Evolutionary conservation across 2,113 vertebrate genomes (phyloP), one percentile per base, ranked within the genome.

Genomic region (Phalacrocorax pelagicus): DNA sequence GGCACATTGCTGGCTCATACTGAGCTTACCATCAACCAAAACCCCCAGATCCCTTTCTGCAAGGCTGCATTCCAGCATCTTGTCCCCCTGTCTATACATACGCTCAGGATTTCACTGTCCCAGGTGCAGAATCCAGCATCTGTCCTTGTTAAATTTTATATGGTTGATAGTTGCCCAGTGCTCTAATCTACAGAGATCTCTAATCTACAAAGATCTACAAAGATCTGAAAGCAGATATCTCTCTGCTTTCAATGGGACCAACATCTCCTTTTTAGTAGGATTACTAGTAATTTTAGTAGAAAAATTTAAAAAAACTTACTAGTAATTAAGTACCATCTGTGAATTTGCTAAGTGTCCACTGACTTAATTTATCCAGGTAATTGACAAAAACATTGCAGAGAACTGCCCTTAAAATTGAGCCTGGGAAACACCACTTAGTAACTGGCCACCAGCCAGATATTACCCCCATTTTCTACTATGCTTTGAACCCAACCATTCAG

Each of bases 271-370:
- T 44, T 44, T 44, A 44, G 42, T 44, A 44, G 42, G 42, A 44
- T 44, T 44, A 44, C 12, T 44, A 15, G 42, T 44, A 44, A 44
- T 44, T 44, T 15, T 44, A 44, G 14, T 44, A 44, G 42, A 15
- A 44, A 44, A 44, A 44, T 38, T 38, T 5, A 10, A 38, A 38
- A 38, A 38, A 44, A 44, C 15, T 44, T 44, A 44, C 42, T 44
- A 44, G 42, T 83, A 42, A 52, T 38, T 74, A 26, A 46, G 4
- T n/a, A 23, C 2, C 4, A 1, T 32, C 6, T 2, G 7, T 0
- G 1, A 67, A 77, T 40, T 67, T 51, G 74, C 34, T 11, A n/a
- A 66, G 20, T 34, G 26, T 23, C 42, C 9, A 27, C 15, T 75
- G 42, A n/a, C 23, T 12, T 46, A 11, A 13, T 40, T 15, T n/a